Conservation (phyloP, 2,888 invertebrate species). For the Dicranocentrus wangi region DNA sequence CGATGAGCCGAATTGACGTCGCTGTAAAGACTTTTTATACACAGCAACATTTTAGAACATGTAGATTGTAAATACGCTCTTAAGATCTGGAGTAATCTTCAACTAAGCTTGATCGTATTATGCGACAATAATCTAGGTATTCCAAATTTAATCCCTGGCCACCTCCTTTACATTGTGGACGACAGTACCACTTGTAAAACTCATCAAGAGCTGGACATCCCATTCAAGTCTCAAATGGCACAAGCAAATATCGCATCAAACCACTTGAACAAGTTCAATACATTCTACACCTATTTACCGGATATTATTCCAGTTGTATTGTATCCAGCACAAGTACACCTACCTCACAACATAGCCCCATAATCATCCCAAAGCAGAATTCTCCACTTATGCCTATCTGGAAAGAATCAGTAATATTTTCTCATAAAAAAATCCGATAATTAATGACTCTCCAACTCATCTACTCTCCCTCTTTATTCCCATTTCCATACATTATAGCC, state of each 20-base stretch:
- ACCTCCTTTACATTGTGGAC: too few species aligned
- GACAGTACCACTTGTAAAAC: constrained; percentile 20
- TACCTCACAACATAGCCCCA: constrained; percentile 43
- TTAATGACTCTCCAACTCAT: constrained; percentile 54
- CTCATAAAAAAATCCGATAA: constrained; percentile 53
- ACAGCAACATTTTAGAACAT: too few species aligned
- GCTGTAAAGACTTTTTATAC: too few species aligned
- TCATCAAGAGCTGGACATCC: constrained; percentile 10
- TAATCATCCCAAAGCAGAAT: constrained; percentile 42
- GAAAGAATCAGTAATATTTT: constrained; percentile 45
- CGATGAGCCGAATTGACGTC: too few species aligned
- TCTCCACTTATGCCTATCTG: constrained; percentile 53
- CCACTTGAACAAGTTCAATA: background rate
- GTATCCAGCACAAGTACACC: constrained; percentile 28
- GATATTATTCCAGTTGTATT: background rate
- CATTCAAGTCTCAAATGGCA: background rate
- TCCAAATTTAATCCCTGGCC: too few species aligned
- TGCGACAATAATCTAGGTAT: too few species aligned
- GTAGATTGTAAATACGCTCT: too few species aligned
- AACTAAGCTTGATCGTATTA: too few species aligned
- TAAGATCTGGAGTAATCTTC: too few species aligned
- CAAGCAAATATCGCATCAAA: constrained; percentile 15
- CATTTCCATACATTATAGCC: constrained; percentile 23
- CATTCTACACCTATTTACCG: background rate
- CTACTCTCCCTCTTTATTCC: constrained; percentile 16